Conservation (phyloP, 2,797 vertebrate genomes). For the Channa striata region DNA sequence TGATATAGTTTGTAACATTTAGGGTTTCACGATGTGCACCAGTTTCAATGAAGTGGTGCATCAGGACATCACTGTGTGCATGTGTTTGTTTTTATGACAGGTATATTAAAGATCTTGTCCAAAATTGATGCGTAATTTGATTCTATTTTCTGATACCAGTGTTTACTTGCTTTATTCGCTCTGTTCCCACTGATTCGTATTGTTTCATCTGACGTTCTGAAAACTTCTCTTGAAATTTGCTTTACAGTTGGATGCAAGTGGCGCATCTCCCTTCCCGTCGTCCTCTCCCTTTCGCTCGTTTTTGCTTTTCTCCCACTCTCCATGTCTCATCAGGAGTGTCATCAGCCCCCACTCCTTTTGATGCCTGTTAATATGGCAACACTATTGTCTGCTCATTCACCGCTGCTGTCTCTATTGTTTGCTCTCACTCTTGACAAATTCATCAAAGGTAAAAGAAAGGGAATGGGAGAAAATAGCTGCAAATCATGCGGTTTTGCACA, state of each 20-base stretch:
- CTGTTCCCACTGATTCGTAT: conserved; percentile 27
- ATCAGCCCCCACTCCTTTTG: conserved; percentile 67
- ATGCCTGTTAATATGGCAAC: conserved; percentile 76
- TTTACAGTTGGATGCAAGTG: conserved; percentile 48
- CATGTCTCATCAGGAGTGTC: conserved; percentile 71
- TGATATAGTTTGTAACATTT: too few species aligned
- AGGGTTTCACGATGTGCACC: not conserved
- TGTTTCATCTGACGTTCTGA: conserved; percentile 41
- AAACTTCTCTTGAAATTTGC: conserved; percentile 53
- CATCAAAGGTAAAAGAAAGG: conserved; percentile 62
- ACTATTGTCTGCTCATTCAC: conserved; percentile 64
- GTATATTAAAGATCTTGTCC: conserved; percentile 1
- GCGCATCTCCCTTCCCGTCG: conserved; percentile 19
- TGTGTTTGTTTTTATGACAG: not conserved
- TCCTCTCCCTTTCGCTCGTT: conserved; percentile 38
- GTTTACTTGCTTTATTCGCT: conserved; percentile 37
- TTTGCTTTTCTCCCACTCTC: conserved; percentile 67
- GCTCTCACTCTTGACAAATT: conserved; percentile 73
- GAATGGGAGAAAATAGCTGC: conserved; percentile 65
- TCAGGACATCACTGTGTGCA: not conserved
- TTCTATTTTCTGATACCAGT: conserved; percentile 11
- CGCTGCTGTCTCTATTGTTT: conserved; percentile 75
- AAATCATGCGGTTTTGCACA: conserved; percentile 62
- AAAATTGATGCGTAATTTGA: conserved; percentile 17
- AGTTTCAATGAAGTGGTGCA: not conserved